phyloP scores from a whole-genome alignment of 2,888 invertebrate species.

The Drosophila phalerata region DNA sequence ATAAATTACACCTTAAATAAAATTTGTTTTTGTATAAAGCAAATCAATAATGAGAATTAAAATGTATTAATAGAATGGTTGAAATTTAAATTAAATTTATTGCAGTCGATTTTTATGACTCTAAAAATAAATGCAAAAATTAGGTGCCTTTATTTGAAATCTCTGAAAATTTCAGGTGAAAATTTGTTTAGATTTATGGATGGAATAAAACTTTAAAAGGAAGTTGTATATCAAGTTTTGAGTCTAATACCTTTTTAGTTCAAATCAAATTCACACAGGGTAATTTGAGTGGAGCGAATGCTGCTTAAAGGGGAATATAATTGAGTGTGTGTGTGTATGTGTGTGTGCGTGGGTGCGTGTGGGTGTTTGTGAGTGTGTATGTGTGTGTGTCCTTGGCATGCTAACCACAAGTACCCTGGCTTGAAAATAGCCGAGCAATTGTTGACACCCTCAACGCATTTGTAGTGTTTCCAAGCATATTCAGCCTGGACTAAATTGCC shows the following conservation, averaged over 20 bases:
- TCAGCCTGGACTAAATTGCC: constrained; percentile 34
- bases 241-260: not conserved
- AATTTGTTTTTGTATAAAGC: no score
- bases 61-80: no score
- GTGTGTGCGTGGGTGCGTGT: not conserved
- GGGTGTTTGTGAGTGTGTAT: constrained; percentile 2
- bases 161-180: no score
- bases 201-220: no score
- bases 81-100: no score
- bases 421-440: constrained; percentile 42
- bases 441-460: constrained; percentile 60
- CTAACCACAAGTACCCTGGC: constrained; percentile 56
- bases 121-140: no score
- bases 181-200: no score
- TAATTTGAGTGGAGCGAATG: constrained; percentile 11
- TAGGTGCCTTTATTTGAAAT: no score
- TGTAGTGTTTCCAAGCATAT: constrained; percentile 72
- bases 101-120: no score
- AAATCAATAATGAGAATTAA: no score
- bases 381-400: constrained; percentile 62
- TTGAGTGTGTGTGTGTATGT: not conserved
- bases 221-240: no score
- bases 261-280: not conserved
- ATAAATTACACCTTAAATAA: no score
- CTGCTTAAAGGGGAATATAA: constrained; percentile 1